A percentile compares a stretch with the other conserved stretches of the same genome.
phyloP scores from a whole-genome alignment of 2,888 invertebrate genomes.

The Xanthia togata region DNA sequence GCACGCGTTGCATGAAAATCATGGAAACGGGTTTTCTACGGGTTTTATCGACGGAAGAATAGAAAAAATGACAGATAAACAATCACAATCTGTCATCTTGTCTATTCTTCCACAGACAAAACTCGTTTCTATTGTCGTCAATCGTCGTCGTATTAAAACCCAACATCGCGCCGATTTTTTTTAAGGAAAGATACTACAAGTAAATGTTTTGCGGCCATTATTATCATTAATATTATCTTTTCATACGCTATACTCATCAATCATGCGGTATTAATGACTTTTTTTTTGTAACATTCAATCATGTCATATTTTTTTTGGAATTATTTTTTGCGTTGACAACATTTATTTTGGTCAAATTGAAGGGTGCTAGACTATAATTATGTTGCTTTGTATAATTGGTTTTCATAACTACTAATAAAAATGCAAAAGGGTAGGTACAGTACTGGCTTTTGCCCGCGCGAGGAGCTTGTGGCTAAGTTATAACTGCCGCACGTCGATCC shows the following conservation, averaged over 20 bases:
- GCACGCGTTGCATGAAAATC: too few species aligned
- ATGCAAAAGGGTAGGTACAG: too few species aligned
- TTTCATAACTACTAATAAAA: not conserved
- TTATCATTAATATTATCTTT: slow-evolving; percentile 15
- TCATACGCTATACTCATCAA: slow-evolving; percentile 33
- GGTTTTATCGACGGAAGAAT: too few species aligned
- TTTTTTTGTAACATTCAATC: slow-evolving; percentile 37
- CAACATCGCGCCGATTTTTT: not conserved
- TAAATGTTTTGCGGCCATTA: slow-evolving; percentile 17
- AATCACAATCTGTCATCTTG: too few species aligned
- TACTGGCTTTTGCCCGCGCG: too few species aligned
- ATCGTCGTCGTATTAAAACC: too few species aligned
- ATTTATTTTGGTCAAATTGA: not conserved
- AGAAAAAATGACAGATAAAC: too few species aligned
- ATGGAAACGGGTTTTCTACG: too few species aligned
- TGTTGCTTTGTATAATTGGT: not conserved
- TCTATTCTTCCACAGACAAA: too few species aligned
- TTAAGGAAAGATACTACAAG: not conserved
- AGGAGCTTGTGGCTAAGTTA: too few species aligned
- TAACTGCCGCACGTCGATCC: too few species aligned
- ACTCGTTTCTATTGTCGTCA: too few species aligned
- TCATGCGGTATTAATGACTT: slow-evolving; percentile 33
- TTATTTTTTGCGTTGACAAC: slow-evolving; percentile 29
- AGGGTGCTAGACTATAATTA: not conserved
- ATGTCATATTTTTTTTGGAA: slow-evolving; percentile 13